Conservation (phyloP, 2,113 vertebrate genomes). For the Oostethus manadensis region DNA sequence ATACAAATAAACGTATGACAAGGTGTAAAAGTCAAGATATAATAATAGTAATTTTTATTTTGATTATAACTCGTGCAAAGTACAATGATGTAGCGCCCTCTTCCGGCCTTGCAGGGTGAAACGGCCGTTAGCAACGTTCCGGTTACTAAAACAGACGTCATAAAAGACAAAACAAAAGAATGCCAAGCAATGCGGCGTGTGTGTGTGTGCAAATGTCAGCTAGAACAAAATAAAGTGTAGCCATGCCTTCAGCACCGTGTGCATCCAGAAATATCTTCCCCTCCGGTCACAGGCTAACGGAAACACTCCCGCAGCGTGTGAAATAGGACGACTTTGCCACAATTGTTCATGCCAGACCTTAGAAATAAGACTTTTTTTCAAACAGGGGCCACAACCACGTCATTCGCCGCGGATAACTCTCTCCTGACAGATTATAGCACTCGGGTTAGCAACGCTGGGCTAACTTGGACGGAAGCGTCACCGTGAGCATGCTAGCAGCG, state of each 20-base stretch:
- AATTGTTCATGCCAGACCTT: not conserved
- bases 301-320: constrained; percentile 40
- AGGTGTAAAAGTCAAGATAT: too few species aligned
- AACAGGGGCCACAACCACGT: not conserved
- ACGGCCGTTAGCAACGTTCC: too few species aligned
- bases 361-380: not conserved
- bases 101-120: too few species aligned
- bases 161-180: too few species aligned
- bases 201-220: not conserved
- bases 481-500: not conserved
- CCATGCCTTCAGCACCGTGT: constrained; percentile 38
- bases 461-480: not conserved
- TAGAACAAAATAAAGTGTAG: constrained; percentile 11
- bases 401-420: too few species aligned
- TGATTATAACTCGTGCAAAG: too few species aligned
- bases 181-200: too few species aligned
- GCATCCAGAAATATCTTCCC: constrained; percentile 55
- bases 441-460: not conserved
- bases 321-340: not conserved
- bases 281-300: constrained; percentile 13
- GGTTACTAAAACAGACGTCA: too few species aligned
- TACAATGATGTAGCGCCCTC: too few species aligned
- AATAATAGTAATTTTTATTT: too few species aligned
- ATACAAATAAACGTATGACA: too few species aligned
- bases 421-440: too few species aligned